Base-by-base conservation (phyloP, 1,140 invertebrate genomes). In the Sycophila sp. region DNA sequence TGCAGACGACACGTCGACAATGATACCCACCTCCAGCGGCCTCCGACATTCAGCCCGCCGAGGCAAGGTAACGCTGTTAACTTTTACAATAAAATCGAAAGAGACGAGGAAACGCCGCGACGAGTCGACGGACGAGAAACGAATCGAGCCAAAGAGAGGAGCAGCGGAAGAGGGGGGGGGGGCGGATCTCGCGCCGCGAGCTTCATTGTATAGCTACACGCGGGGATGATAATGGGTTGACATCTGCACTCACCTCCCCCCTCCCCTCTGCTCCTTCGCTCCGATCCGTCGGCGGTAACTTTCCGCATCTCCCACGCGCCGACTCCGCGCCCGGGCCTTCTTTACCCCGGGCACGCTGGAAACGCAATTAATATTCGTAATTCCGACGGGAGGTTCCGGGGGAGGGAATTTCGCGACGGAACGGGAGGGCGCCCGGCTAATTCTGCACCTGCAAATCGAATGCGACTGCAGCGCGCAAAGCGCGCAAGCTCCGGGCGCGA, bases 161-260 rank as follows among this genome's bases (percentile, higher is more conserved):
- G 51, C 13, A n/a, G 76, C 49, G 75, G 69, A 59, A 19, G 66
- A 56, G 30, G 53, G 63, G 59, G 64, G 64, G 68, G 22, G 69
- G 73, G 66, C 26, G 62, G 79, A 81, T 80, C 74, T 80, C 76
- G 73, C 73, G 74, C 77, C 47, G 62, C n/a, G n/a, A 19, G 73
- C 74, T 74, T 69, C 66, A 82, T 81, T 83, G 81, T 80, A n/a
- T n/a, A 81, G 73, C 64, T 77, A 80, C 65, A n/a, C n/a, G n/a
- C n/a, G n/a, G 74, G 81, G 82, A 85, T 85, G 83, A 85, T 86
- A 86, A 86, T 86, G 83, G 83, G 80, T 86, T 86, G 84, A 85
- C 85, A 86, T 86, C 83, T 86, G 85, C 84, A 86, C 83, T 83
- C 80, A 83, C 78, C 83, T 80, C 76, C 77, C 77, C 78, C 74